These are phyloP conservation scores for Phthorimaea operculella DNA, from an alignment of 1,140 invertebrate species.

Conservation along the genomic window DNA sequence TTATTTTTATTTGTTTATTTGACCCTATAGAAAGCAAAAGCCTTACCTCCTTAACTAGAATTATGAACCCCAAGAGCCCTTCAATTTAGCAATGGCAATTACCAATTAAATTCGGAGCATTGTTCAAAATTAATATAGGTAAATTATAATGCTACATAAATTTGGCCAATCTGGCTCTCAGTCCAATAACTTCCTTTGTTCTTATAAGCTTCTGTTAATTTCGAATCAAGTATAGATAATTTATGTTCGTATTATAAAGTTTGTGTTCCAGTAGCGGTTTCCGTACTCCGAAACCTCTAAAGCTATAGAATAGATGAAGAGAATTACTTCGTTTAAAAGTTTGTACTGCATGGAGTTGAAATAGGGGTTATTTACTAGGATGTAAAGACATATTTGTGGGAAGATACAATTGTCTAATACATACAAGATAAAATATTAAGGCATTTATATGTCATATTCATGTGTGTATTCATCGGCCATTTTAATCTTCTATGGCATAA, in stretches of 20 bases:
- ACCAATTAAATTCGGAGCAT: neutral
- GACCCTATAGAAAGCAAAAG: neutral
- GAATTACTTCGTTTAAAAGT: too few relatives aligned
- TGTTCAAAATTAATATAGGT: neutral
- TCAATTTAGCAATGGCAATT: neutral
- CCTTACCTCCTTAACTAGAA: neutral
- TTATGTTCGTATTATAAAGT: neutral
- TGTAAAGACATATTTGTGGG: too few relatives aligned
- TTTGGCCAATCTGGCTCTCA: neutral
- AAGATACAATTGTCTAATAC: too few relatives aligned
- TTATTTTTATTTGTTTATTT: too few relatives aligned
- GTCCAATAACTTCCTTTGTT: neutral
- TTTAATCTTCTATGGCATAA: too few relatives aligned
- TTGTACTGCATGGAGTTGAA: too few relatives aligned
- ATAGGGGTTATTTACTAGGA: too few relatives aligned
- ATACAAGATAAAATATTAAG: too few relatives aligned
- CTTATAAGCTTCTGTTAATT: conserved; percentile 1
- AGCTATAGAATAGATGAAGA: too few relatives aligned
- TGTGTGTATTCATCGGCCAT: too few relatives aligned
- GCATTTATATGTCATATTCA: too few relatives aligned
- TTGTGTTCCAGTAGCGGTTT: neutral
- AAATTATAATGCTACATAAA: neutral
- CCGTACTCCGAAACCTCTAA: too few relatives aligned
- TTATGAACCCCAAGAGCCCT: neutral
- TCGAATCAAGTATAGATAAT: neutral